A percentile compares a stretch with the other conserved stretches of the same genome.
These are phyloP conservation scores for Tromatobia lineatoria DNA, from an alignment of 2,888 invertebrate genomes.

Conservation along the genomic window DNA sequence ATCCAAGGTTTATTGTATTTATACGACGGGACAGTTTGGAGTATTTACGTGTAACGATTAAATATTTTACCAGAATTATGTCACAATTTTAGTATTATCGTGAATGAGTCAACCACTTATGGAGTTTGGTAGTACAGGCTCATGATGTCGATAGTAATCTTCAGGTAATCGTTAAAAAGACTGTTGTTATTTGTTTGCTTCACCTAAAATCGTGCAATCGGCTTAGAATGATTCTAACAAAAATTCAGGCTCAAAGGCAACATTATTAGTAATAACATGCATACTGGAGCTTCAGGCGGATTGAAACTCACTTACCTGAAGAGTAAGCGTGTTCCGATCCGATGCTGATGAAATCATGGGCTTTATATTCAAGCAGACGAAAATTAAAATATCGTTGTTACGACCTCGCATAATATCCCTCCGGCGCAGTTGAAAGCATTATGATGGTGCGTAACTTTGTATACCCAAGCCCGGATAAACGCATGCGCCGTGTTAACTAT, in stretches of 20 bases:
- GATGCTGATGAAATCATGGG: slow-evolving; percentile 1
- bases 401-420: not conserved
- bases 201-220: not conserved
- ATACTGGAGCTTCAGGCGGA: not conserved
- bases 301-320: not conserved
- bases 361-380: not conserved
- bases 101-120: not conserved
- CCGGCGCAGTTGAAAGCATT: slow-evolving; percentile 4
- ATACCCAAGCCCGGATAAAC: slow-evolving; percentile 15
- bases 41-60: not conserved
- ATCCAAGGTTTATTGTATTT: no score
- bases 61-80: not conserved
- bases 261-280: not conserved
- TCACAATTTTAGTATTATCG: not conserved
- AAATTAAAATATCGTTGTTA: slow-evolving; percentile 13
- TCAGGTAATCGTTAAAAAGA: not conserved
- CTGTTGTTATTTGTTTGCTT: not conserved
- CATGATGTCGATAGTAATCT: not conserved
- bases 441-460: slow-evolving; percentile 15
- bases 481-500: slow-evolving; percentile 22
- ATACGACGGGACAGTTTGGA: no score
- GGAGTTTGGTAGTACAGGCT: not conserved
- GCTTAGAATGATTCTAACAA: not conserved
- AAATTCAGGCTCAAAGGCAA: not conserved
- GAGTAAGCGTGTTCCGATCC: not conserved